Conservation (phyloP, 1,140 invertebrate genomes). For the Parapsyche elsis region DNA sequence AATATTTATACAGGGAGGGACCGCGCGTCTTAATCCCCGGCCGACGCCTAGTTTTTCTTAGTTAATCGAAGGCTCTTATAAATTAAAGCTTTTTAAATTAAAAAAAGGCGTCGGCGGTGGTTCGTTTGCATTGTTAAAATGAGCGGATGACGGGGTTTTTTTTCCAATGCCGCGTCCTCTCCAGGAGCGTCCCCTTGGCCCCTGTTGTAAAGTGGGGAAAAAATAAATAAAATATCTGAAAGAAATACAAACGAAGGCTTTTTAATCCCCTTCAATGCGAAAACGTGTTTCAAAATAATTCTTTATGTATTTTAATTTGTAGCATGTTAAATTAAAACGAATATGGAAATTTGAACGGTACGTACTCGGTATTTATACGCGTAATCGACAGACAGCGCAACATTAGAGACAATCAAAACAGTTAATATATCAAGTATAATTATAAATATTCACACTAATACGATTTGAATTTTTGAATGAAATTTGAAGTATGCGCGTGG, state of each 20-base stretch:
- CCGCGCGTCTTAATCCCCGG: constrained; percentile 47
- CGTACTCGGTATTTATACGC: too few relatives aligned
- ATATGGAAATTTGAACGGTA: too few relatives aligned
- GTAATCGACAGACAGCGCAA: too few relatives aligned
- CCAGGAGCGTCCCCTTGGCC: neutral
- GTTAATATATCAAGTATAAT: too few relatives aligned
- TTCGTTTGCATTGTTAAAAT: constrained; percentile 55
- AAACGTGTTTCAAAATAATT: constrained; percentile 12
- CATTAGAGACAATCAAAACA: too few relatives aligned
- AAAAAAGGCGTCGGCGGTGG: constrained; percentile 46
- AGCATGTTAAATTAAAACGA: too few relatives aligned
- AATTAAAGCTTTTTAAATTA: constrained; percentile 57
- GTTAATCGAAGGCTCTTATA: constrained; percentile 57
- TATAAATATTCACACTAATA: too few relatives aligned
- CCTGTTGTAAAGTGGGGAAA: neutral
- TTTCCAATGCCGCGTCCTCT: neutral
- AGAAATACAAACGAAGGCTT: neutral
- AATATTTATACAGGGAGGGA: constrained; percentile 53
- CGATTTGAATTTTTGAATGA: too few relatives aligned
- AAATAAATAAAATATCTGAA: constrained; percentile 16
- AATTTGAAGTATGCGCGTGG: too few relatives aligned
- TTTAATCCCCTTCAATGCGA: neutral
- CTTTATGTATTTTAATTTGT: too few relatives aligned
- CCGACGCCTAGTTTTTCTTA: constrained; percentile 51
- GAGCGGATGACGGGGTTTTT: constrained; percentile 39